Conservation (phyloP, 2,888 invertebrate species). For the Idaea dimidiata region DNA sequence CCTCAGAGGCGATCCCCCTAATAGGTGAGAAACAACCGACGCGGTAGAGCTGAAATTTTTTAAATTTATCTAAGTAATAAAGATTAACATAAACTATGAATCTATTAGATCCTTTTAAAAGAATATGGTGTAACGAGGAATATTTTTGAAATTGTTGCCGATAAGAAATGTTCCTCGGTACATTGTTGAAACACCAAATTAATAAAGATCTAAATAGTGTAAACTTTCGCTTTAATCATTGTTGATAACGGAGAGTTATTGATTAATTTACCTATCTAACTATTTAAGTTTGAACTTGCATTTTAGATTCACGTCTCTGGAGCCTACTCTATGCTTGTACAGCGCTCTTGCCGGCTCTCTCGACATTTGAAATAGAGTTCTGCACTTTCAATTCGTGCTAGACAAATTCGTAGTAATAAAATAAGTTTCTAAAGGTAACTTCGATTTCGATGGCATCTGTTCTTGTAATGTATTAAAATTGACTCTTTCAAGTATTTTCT, state of each 20-base stretch:
- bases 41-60: slow-evolving; percentile 45
- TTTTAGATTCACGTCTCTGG: slow-evolving; percentile 57
- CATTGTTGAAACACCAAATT: slow-evolving; percentile 56
- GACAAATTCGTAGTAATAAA: slow-evolving; percentile 41
- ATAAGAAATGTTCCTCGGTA: slow-evolving; percentile 66
- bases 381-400: slow-evolving; percentile 62
- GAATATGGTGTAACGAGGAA: slow-evolving; percentile 58
- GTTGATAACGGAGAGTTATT: slow-evolving; percentile 51
- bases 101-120: slow-evolving; percentile 44
- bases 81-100: slow-evolving; percentile 35
- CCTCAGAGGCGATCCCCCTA: slow-evolving; percentile 99
- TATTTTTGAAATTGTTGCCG: slow-evolving; percentile 46
- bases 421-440: slow-evolving; percentile 42
- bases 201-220: slow-evolving; percentile 66
- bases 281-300: slow-evolving; percentile 58
- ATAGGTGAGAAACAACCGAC: slow-evolving; percentile 87
- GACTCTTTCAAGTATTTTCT: slow-evolving; percentile 35
- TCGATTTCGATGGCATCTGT: slow-evolving; percentile 42
- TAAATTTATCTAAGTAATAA: slow-evolving; percentile 37
- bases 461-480: slow-evolving; percentile 76
- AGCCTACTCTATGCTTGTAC: slow-evolving; percentile 55
- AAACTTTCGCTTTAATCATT: slow-evolving; percentile 59
- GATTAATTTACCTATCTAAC: slow-evolving; percentile 55
- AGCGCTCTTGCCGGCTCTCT: slow-evolving; percentile 51
- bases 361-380: slow-evolving; percentile 59